Base-by-base conservation (phyloP, 2,797 vertebrate species). In the Ara ararauna region DNA sequence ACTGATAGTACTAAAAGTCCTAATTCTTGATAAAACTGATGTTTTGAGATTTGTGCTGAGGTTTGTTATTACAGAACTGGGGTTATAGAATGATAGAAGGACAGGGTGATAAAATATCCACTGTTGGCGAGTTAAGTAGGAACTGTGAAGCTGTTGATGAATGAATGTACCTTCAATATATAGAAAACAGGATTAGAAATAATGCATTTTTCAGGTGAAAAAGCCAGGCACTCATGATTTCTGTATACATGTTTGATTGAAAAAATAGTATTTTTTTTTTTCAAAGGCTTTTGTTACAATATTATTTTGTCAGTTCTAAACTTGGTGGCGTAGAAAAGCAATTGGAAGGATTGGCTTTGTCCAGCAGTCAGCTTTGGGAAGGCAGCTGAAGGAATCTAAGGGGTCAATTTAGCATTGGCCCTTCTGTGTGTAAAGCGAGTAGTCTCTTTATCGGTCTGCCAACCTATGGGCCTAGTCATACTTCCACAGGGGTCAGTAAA, bases 191-290 rank as follows among this genome's bases (percentile, higher is more conserved):
- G 21, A 48, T 38, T 85, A 87, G 40, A 56, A 58, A 13, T 36
- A 66, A 60, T 14, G 11, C 1, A 6, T 48, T 60, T 77, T 85
- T 67, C 47, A 48, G 30, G 10, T 89, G 24, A 48, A 85, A 79
- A 78, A 64, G 23, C 9, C 5, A 78, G 54, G 17, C 9, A 27
- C 9, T 77, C 4, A 4, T 29, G 61, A 4, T 72, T 84, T 79
- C 23, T 60, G 5, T 44, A 3, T 66, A 23, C 1, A 1, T 0
- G 0, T 67, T 58, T 73, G 7, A 4, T 48, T 72, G 34, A 53
- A 93, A 91, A 91, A 74, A 5, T 5, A 38, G 12, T 64, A 11
- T 71, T 73, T 85, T 65, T 62, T 62, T 73, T 73, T 85, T 65
- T 62, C 22, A 32, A n/a, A 66, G n/a, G 3, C 5, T 81, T 76